Percentiles rank a stretch among this genome's conserved stretches.
phyloP scores from a whole-genome alignment of 2,797 vertebrate species.

The Emydoidea blandingii region DNA sequence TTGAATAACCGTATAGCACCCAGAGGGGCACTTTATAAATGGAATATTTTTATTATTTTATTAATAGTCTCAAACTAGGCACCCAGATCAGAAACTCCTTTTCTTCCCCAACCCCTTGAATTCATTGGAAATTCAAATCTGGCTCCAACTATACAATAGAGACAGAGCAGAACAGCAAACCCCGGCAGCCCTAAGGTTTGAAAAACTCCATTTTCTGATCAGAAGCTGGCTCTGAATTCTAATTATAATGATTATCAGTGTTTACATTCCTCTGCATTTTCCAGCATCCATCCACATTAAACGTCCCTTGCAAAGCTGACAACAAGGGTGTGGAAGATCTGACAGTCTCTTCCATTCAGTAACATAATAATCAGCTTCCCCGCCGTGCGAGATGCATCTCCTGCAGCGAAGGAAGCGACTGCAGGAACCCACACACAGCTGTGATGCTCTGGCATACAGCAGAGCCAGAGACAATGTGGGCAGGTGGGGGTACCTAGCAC shows the following conservation, averaged over 20 bases:
- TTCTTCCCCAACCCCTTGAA: not conserved
- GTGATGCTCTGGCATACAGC: not conserved
- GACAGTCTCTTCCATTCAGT: rapidly evolving
- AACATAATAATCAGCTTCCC: not conserved
- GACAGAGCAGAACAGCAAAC: not conserved
- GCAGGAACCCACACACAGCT: not conserved
- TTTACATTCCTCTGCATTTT: not conserved
- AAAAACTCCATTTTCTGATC: rapidly evolving
- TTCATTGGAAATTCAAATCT: rapidly evolving
- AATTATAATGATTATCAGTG: not conserved
- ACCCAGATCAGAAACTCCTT: rapidly evolving
- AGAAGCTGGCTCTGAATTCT: rapidly evolving
- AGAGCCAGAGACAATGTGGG: not conserved
- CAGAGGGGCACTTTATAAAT: rapidly evolving
- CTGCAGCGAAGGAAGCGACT: not conserved
- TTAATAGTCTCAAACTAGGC: not conserved
- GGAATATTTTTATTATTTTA: rapidly evolving
- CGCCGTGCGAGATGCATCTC: not conserved
- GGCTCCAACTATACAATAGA: not conserved
- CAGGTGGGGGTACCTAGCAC: not conserved
- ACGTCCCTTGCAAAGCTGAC: not conserved
- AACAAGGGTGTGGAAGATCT: not conserved
- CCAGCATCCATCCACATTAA: not conserved
- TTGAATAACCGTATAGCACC: not conserved
- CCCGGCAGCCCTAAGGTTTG: rapidly evolving